Percentiles rank a stretch among this genome's conserved stretches.
These are phyloP conservation scores for Coleophora flavipennella DNA, from an alignment of 2,888 invertebrate species.

Conservation along the genomic window DNA sequence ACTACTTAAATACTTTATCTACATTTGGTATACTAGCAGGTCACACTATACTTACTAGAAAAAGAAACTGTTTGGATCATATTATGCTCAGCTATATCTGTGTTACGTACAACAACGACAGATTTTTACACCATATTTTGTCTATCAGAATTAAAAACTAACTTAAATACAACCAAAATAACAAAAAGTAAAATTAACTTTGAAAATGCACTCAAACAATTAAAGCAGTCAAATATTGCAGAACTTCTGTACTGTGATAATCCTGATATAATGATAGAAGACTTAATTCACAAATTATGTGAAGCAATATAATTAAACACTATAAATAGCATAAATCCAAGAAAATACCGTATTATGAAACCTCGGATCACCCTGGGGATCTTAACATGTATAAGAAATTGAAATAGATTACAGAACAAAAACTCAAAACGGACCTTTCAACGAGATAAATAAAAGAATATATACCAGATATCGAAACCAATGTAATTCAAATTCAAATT, in stretches of 20 bases:
- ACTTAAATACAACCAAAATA: not conserved
- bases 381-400: not conserved
- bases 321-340: not conserved
- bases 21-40: not conserved
- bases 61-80: not conserved
- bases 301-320: not conserved
- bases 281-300: not conserved
- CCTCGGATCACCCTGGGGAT: too few relatives aligned
- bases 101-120: not conserved
- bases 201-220: not conserved
- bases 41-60: not conserved
- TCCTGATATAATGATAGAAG: not conserved
- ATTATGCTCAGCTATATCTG: not conserved
- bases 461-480: conserved; percentile 5
- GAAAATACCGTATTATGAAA: not conserved
- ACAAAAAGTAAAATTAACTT: not conserved
- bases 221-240: not conserved
- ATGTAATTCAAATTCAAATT: too few relatives aligned
- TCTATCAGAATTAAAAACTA: not conserved
- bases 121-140: not conserved
- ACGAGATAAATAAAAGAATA: conserved; percentile 2
- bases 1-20: not conserved
- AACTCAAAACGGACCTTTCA: not conserved
- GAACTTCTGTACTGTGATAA: not conserved
- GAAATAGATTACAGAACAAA: conserved; percentile 4